Base-by-base conservation (phyloP, 2,797 vertebrate genomes). In the Rhyacichthys aspro region DNA sequence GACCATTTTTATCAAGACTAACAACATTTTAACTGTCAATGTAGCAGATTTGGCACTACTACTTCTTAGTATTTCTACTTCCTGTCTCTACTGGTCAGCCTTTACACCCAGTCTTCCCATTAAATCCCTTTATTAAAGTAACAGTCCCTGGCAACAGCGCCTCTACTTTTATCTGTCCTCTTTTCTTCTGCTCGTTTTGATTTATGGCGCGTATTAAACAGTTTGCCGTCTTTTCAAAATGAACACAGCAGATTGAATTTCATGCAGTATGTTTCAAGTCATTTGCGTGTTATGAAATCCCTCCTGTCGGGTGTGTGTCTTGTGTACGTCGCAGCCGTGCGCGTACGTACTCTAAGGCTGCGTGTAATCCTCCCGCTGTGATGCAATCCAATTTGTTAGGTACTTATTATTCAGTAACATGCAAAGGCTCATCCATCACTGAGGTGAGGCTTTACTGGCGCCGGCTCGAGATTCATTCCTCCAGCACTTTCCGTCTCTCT, bases 331-430 rank as follows among this genome's bases (percentile, higher is more conserved):
- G 36, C 33, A 1, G 11, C 9, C 9, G 28, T 43, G 14, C 28
- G 18, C 11, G 1, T 19, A 44, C 17, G 17, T 19, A 58, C 52
- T 39, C 44, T 39, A 70, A 11, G 10, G 17, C 10, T 56, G 5
- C 18, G 42, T 78, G 72, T 59, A 75, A 76, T 76, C 53, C 47
- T 48, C 2, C 67, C 7, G 46, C 72, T 59, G 84, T 69, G 82
- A 76, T 74, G 59, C 74, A 76, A 74, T 81, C 77, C 72, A 76
- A 72, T 87, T 83, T 84, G 70, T 55, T 56, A 52, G 54, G 57
- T 60, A 38, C 65, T 70, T 82, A 69, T 82, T 77, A 79, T 65
- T 82, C 74, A 74, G 78, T 62, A 65, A 72, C 59, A 69, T 56
- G 55, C 57, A 67, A 74, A 72, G 34, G 52, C 55, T 76, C 72